Evolutionary conservation across 2,888 invertebrate species (phyloP).

Genomic region (Drosophila parthenogenetica): DNA sequence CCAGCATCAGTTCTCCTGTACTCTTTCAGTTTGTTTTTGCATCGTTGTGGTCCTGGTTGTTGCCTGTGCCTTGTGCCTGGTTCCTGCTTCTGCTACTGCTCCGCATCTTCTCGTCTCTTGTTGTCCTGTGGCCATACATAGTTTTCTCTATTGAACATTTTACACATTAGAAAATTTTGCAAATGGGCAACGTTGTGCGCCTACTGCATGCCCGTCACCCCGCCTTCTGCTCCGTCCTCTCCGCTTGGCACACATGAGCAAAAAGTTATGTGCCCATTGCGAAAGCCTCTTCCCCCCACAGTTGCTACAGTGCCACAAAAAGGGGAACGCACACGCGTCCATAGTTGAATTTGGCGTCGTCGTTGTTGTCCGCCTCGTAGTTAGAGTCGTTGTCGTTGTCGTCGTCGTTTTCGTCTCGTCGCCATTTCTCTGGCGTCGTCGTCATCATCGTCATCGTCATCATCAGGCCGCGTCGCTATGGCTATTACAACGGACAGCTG

Average conservation of each 20-base stretch:
- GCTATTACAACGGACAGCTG: slow-evolving; percentile 61
- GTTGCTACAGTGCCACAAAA: slow-evolving; percentile 5
- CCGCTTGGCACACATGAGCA: slow-evolving; percentile 39
- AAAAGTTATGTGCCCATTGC: slow-evolving; percentile 74
- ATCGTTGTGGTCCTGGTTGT: slow-evolving; percentile 14
- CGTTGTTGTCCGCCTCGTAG: slow-evolving; percentile 37
- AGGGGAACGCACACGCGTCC: slow-evolving; percentile 70
- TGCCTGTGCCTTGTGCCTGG: not conserved
- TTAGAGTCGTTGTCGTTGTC: slow-evolving; percentile 51
- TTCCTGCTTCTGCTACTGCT: slow-evolving; percentile 14
- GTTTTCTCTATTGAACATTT: slow-evolving; percentile 81
- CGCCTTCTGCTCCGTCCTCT: not conserved
- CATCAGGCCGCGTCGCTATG: slow-evolving; percentile 56
- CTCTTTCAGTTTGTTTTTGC: slow-evolving; percentile 67
- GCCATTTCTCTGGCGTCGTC: slow-evolving; percentile 50
- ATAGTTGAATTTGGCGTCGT: slow-evolving; percentile 68
- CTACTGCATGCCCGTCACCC: slow-evolving; percentile 33
- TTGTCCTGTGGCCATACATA: slow-evolving; percentile 66
- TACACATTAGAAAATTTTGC: slow-evolving; percentile 81
- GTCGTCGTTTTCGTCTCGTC: slow-evolving; percentile 55
- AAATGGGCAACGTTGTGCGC: slow-evolving; percentile 71
- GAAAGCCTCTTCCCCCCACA: slow-evolving; percentile 6
- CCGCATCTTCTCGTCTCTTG: slow-evolving; percentile 3
- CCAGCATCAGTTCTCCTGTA: slow-evolving; percentile 37
- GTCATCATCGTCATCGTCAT: slow-evolving; percentile 40